Evolutionary conservation across 2,797 vertebrate genomes (phyloP), one percentile per base, ranked within the genome.

Genomic region (Petrocephalus sullivani): DNA sequence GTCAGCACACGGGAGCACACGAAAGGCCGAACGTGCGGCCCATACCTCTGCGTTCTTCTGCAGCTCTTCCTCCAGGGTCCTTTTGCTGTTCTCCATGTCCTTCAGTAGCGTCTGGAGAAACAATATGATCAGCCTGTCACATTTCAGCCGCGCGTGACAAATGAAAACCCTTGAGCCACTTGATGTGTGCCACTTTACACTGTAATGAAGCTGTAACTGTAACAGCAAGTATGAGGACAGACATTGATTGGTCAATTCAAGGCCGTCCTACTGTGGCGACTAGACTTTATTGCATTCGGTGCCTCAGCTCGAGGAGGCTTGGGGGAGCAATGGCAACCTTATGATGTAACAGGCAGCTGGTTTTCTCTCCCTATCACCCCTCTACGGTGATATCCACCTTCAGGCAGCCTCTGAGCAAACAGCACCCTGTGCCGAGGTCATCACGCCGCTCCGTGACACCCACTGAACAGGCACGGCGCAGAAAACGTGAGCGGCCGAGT

Each of bases 31-130:
- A 16, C 41, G 16, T 19, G 6, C 2, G 37, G 4, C 71, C 37
- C 5, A 0, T 49, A 98, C 97, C 95, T 97, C 96, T 2, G 96
- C 95, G 7, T 96, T 94, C 87, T 96, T 96, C 91, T 97, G 96
- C 61, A 97, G 93, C 91, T 97, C 96, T 1, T 97, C 96, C 92
- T 98, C 97, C 89, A 97, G 94, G 0, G 87, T 92, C 87, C 95
- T 97, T 93, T 97, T 98, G 91, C 93, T 96, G 91, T 92, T 93
- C 90, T 97, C 96, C 89, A 96, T 95, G 91, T 97, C 96, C 91
- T 95, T 97, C 89, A 97, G 92, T 87, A 96, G 94, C 88, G 92
- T 95, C 97, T 98, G 89, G 0, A 1, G 88, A 61, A 85, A 91
- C 88, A 28, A 37, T 33, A 41, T 14, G 49, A 56, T 46, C 33